Percentiles rank a stretch among this genome's conserved stretches.
phyloP scores from a whole-genome alignment of 2,888 invertebrate species.

The Drosophila flavopinicola region DNA sequence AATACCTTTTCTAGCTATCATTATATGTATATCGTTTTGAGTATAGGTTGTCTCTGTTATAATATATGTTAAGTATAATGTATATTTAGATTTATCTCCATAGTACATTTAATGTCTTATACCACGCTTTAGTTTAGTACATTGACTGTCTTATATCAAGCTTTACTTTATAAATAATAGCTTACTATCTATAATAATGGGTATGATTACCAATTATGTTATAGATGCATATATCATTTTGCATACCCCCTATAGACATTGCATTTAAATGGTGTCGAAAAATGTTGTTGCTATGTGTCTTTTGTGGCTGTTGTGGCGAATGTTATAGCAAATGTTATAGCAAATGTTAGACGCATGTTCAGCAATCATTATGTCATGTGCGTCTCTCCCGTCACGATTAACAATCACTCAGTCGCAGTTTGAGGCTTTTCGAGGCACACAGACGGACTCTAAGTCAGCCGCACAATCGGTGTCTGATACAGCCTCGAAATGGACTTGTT shows the following conservation, averaged over 20 bases:
- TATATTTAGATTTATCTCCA: no score
- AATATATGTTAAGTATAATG: no score
- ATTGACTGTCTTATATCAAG: no score
- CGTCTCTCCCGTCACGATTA: constrained; percentile 37
- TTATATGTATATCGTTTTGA: no score
- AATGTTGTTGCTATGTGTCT: constrained; percentile 31
- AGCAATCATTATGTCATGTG: constrained; percentile 69
- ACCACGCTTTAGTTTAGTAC: no score
- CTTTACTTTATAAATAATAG: no score
- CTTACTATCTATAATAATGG: neutral
- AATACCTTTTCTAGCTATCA: no score
- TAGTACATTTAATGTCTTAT: no score
- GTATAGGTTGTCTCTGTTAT: no score
- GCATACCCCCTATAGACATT: neutral
- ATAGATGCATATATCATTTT: neutral
- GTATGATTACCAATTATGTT: neutral
- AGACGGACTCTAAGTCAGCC: constrained; percentile 12
- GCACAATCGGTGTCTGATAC: constrained; percentile 45
- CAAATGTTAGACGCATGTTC: constrained; percentile 59
- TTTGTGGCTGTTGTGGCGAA: constrained; percentile 19
- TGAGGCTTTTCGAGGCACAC: constrained; percentile 12
- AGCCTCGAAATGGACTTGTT: constrained; percentile 70
- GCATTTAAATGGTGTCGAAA: neutral
- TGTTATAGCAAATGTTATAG: constrained; percentile 64
- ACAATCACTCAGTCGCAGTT: constrained; percentile 55